Evolutionary conservation across 2,888 invertebrate species (phyloP).

Genomic region (Perizoma affinitatum): DNA sequence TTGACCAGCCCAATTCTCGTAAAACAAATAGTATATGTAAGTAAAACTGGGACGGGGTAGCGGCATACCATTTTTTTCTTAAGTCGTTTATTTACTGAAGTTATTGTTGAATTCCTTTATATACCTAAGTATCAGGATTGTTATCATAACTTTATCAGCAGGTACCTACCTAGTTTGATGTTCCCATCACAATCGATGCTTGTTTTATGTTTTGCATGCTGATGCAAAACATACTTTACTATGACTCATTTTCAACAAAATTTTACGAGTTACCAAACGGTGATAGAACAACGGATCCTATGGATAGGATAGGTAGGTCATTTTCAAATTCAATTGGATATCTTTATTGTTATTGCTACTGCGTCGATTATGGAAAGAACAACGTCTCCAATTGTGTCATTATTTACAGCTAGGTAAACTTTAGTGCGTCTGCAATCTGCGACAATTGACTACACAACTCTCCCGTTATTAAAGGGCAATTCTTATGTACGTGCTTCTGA

Average conservation of each 20-base stretch:
- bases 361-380: constrained; percentile 60
- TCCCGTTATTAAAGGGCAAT: constrained; percentile 80
- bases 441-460: constrained; percentile 69
- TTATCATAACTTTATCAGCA: constrained; percentile 10
- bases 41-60: constrained; percentile 16
- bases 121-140: not conserved
- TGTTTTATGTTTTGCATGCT: too few relatives aligned
- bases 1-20: constrained; percentile 34
- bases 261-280: too few relatives aligned
- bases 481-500: constrained; percentile 74
- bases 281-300: not conserved
- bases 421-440: constrained; percentile 75
- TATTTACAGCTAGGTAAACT: constrained; percentile 77
- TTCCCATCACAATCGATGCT: not conserved
- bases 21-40: constrained; percentile 30
- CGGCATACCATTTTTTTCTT: too few relatives aligned
- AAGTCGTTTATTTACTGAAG: too few relatives aligned
- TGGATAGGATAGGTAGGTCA: not conserved
- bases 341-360: constrained; percentile 39
- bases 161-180: too few relatives aligned
- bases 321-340: not conserved
- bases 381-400: constrained; percentile 71
- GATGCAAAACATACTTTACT: too few relatives aligned
- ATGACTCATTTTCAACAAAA: constrained; percentile 1
- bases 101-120: too few relatives aligned